These are phyloP conservation scores for Dugesia japonica DNA, from an alignment of 2,888 invertebrate genomes.

Conservation along the genomic window DNA sequence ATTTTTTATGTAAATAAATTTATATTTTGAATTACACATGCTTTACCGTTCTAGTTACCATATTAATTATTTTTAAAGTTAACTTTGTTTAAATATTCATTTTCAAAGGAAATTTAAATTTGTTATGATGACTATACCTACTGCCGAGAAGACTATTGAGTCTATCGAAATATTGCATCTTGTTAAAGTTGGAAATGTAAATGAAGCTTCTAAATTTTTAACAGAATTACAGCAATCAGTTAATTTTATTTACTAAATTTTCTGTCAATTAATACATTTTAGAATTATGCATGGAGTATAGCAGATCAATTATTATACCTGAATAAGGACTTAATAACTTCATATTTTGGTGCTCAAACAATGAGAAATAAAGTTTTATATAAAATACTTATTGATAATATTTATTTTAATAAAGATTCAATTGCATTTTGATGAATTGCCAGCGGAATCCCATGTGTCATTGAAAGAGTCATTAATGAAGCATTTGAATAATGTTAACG, in stretches of 20 bases:
- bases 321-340: background rate
- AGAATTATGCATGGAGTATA: background rate
- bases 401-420: background rate
- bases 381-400: too few species aligned
- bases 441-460: background rate
- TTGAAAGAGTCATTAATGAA: background rate
- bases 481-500: background rate
- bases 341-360: slow-evolving; percentile 2
- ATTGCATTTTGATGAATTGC: background rate
- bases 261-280: too few species aligned
- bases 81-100: too few species aligned
- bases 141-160: background rate
- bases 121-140: too few species aligned
- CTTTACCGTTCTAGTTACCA: too few species aligned
- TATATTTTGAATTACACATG: too few species aligned
- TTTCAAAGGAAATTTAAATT: too few species aligned
- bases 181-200: background rate
- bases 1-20: too few species aligned
- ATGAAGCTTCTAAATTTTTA: background rate
- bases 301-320: background rate
- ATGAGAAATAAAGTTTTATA: background rate
- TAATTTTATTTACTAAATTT: too few species aligned
- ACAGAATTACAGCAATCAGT: background rate
- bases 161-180: background rate
- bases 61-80: too few species aligned